Evolutionary conservation across 2,888 invertebrate genomes (phyloP), one percentile per base, ranked within the genome.

Genomic region (Tenodera sinensis): DNA sequence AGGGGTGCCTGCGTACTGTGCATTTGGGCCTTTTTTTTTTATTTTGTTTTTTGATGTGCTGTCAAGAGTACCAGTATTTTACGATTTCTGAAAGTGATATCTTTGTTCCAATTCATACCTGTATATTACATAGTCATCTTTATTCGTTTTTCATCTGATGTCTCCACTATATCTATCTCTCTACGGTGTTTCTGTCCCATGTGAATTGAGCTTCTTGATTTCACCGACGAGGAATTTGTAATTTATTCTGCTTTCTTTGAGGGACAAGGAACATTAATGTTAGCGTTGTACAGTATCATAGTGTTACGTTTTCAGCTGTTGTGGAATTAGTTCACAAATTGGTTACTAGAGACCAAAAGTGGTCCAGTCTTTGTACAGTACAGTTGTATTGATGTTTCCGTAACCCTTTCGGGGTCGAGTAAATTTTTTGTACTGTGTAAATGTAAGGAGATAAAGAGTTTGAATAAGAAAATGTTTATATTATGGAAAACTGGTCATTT

Each of bases 381-480:
- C 90, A 88, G 88, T 91, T 91, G 90, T 90, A 89, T 91, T 89
- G 90, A 90, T 91, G 90, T 90, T 90, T 90, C 90, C 90, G 91
- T 90, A 89, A 89, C 90, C 89, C 87, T 90, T 89, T 90, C 90
- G 90, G 91, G 93, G 94, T 94, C 94, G 94, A 83, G 86, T 94
- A 95, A 95, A 96, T 96, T 96, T 96, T 96, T 96, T 96, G 96
- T 96, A 96, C 96, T 96, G 96, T 96, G 96, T 96, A 96, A 96
- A 96, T 96, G 96, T 96, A 96, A 90, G 88, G 85, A 87, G 85
- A 95, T 95, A 71, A 95, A 96, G 96, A 96, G 94, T 95, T 95
- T 95, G 94, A 95, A 95, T 95, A 95, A 94, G 94, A 95, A 94
- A 94, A 95, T 93, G 93, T 93, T 93, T 94, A 94, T 93, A 90